These are phyloP conservation scores for Okapia johnstoni DNA, from an alignment of 2,113 vertebrate species.

Conservation along the genomic window DNA sequence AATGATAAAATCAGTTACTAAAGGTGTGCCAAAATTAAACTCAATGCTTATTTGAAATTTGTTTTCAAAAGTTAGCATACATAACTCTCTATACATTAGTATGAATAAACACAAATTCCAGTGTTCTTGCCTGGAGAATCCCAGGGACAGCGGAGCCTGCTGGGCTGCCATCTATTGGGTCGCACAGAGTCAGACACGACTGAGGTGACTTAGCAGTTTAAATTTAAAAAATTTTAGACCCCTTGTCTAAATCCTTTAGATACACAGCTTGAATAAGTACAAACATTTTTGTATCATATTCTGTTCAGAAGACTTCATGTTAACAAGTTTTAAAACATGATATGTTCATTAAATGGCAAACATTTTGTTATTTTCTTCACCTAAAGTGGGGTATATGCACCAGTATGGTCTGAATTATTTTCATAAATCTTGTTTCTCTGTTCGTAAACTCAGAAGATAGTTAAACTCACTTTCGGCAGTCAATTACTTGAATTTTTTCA, in stretches of 20 bases:
- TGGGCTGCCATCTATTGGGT: too few relatives aligned
- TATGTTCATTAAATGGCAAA: neutral
- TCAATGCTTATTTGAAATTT: neutral
- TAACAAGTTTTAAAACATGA: neutral
- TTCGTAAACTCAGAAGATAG: slow-evolving; percentile 26
- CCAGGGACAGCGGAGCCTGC: too few relatives aligned
- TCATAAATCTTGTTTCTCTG: neutral
- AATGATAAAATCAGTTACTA: neutral
- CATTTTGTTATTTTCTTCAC: neutral
- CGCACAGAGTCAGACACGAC: too few relatives aligned
- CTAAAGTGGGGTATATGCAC: neutral
- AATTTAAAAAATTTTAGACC: neutral
- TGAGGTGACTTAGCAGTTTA: neutral
- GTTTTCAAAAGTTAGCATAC: neutral
- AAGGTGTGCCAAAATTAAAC: neutral
- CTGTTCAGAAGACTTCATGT: neutral
- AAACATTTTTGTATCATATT: neutral
- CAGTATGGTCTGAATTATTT: neutral
- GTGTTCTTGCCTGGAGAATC: too few relatives aligned
- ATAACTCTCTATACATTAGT: neutral
- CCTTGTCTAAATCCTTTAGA: neutral
- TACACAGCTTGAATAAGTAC: neutral
- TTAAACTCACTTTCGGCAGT: neutral
- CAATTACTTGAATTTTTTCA: slow-evolving; percentile 16
- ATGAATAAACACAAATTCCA: neutral